Conservation (phyloP, 2,113 vertebrate species). For the Pangasianodon gigas region DNA sequence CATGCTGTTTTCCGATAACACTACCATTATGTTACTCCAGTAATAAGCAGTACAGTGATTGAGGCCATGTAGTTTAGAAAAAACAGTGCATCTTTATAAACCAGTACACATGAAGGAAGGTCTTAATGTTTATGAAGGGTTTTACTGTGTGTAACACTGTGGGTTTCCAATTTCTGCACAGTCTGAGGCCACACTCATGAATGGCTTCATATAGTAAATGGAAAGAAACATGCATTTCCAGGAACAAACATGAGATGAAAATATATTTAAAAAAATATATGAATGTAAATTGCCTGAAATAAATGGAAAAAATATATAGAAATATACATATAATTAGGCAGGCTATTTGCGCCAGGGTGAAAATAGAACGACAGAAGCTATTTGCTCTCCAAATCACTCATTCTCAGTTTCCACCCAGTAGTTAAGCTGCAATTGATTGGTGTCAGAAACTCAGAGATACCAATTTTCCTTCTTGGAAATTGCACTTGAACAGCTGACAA, state of each 20-base stretch:
- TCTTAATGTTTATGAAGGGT: not conserved
- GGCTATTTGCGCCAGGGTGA: not conserved
- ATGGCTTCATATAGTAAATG: not conserved
- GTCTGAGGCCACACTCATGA: not conserved
- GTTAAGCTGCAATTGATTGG: not conserved
- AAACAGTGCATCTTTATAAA: not conserved
- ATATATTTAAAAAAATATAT: not conserved
- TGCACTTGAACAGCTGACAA: not conserved
- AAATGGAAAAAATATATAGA: not conserved
- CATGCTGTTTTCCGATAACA: not conserved
- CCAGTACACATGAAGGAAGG: not conserved
- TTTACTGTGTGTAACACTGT: not conserved
- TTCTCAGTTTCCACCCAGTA: not conserved
- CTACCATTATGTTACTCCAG: not conserved
- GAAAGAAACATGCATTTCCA: not conserved
- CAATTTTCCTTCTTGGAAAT: not conserved
- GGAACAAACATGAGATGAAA: not conserved
- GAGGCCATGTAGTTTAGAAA: not conserved
- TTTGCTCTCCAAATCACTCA: not conserved
- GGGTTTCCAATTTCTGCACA: not conserved
- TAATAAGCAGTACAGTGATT: not conserved
- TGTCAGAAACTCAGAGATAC: not conserved
- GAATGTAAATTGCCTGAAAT: not conserved
- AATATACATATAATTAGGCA: not conserved
- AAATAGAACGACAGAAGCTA: not conserved